Percentiles rank a stretch among this genome's conserved stretches.
These are phyloP conservation scores for Hippocampus kuda DNA, from an alignment of 2,797 vertebrate species.

Conservation along the genomic window DNA sequence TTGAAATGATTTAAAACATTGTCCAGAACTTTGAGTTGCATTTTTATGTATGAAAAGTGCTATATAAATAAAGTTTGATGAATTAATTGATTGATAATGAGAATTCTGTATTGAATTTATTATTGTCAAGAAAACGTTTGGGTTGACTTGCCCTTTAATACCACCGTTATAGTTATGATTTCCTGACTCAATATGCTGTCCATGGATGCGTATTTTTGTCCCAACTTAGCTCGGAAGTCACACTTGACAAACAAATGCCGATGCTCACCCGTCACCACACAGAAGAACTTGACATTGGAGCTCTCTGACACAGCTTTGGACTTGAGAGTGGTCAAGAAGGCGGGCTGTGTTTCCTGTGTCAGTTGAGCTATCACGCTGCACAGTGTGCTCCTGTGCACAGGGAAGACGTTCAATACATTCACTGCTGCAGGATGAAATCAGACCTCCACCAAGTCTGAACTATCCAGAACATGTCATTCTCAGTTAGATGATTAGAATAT, in stretches of 20 bases:
- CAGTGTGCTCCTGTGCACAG: constrained; percentile 80
- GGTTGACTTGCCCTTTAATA: too few species aligned
- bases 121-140: too few species aligned
- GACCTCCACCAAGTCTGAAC: background rate
- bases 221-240: background rate
- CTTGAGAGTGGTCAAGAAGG: constrained; percentile 87
- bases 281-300: constrained; percentile 86
- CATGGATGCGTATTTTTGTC: background rate
- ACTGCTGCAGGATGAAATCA: background rate
- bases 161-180: too few species aligned
- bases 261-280: constrained; percentile 81
- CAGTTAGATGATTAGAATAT: background rate
- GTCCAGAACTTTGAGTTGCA: too few species aligned
- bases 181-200: too few species aligned
- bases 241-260: background rate
- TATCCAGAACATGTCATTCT: background rate
- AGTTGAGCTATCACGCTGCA: constrained; percentile 93
- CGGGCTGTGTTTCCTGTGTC: constrained; percentile 90
- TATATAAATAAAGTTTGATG: too few species aligned
- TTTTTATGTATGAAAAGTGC: too few species aligned
- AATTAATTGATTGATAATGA: too few species aligned
- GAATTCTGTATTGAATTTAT: too few species aligned
- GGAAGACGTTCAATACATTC: background rate
- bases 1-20: too few species aligned
- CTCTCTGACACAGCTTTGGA: constrained; percentile 86